Evolutionary conservation across 2,113 vertebrate genomes (phyloP), one percentile per base, ranked within the genome.

Genomic region (Xiphorhynchus elegans): DNA sequence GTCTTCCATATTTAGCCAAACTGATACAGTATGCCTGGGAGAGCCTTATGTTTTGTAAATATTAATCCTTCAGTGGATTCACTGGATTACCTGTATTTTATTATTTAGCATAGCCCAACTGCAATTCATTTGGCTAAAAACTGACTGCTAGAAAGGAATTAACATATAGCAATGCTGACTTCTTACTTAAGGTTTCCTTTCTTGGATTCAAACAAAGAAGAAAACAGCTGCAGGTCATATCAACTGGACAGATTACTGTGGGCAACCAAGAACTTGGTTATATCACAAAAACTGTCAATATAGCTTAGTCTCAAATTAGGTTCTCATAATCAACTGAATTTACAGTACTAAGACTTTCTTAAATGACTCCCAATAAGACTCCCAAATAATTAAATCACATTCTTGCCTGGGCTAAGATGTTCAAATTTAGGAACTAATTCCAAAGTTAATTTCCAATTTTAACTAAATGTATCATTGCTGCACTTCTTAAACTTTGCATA

Each of bases 31-130:
- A 46, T 0, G 17, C 69, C 79, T 95, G 21, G 67, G 66, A 95
- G 66, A 89, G 49, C 59, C 73, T 87, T 76, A 67, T 85, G 66
- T 95, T 70, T 93, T 75, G 70, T 87, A 95, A 94, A 77, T 80
- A 96, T 68, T 95, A 92, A 84, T 92, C 79, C 85, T 84, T 90
- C 33, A 47, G 66, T 89, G 46, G 66, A 82, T 86, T 97, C 84
- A 94, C 47, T 82, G 47, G 67, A 97, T 95, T 96, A 96, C 76
- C 86, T 96, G 39, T 15, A 63, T 91, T 96, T 95, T 92, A 46
- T 90, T 86, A 80, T 88, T 94, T 44, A 93, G 42, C 69, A 66
- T 29, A 80, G 62, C 44, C 68, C 62, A 64, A 58, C n/a, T 83
- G 70, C 49, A 69, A 53, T 63, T 56, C 60, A 77, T 90, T 92